phyloP scores from a whole-genome alignment of 2,113 vertebrate species.

The Pelusios castaneus region DNA sequence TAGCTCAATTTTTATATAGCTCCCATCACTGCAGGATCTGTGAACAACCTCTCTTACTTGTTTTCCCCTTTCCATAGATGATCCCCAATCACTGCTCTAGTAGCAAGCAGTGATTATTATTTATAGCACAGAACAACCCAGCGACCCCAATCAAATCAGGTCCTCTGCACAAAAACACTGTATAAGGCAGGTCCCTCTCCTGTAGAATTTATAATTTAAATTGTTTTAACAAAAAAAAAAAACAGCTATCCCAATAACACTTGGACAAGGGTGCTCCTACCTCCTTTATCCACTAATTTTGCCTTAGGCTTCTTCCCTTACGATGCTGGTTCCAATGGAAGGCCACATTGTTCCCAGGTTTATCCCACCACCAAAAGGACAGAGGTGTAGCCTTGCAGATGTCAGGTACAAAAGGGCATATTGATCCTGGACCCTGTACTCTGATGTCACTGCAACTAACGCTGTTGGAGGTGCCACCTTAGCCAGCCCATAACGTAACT shows the following conservation, averaged over 20 bases:
- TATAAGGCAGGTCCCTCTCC: not conserved
- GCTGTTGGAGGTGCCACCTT: not conserved
- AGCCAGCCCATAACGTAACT: not conserved
- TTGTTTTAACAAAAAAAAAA: not conserved
- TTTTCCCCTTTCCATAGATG: not conserved
- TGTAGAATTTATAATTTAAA: not conserved
- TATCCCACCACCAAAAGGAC: not conserved
- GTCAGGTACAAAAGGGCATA: not conserved
- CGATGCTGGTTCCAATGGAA: not conserved
- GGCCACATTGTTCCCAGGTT: not conserved
- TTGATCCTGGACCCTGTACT: not conserved
- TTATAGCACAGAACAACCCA: not conserved
- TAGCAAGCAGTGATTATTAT: not conserved
- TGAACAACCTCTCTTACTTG: not conserved
- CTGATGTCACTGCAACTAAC: not conserved
- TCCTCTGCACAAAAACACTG: not conserved
- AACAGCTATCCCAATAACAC: not conserved
- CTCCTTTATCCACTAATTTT: not conserved
- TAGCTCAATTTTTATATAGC: not conserved
- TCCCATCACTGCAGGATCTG: not conserved
- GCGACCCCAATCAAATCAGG: not conserved
- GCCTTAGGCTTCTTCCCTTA: not conserved
- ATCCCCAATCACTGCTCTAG: not conserved
- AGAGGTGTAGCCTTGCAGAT: not conserved
- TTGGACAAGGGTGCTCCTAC: not conserved